These are phyloP conservation scores for Edolisoma coerulescens DNA, from an alignment of 2,113 vertebrate species.

Conservation along the genomic window DNA sequence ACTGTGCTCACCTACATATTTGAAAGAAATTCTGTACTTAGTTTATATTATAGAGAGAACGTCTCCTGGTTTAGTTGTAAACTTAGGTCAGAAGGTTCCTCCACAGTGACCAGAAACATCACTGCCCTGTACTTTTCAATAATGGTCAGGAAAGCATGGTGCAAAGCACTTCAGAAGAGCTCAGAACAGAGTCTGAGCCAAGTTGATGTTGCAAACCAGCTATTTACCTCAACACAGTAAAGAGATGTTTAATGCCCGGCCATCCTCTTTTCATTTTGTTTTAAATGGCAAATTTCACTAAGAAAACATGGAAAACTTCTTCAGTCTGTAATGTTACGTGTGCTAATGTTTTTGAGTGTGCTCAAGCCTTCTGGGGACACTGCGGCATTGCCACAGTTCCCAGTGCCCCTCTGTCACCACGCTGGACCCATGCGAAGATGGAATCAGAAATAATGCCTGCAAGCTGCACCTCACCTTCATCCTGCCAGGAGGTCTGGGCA, in stretches of 20 bases:
- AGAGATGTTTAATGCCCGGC: fast-evolving
- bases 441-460: fast-evolving
- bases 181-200: background rate
- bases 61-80: background rate
- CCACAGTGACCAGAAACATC: background rate
- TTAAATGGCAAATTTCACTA: background rate
- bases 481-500: background rate
- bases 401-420: fast-evolving
- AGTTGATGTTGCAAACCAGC: background rate
- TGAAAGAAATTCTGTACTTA: background rate
- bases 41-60: background rate
- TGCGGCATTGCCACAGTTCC: background rate
- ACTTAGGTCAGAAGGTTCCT: background rate
- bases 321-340: background rate
- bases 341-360: background rate
- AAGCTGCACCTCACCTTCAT: background rate
- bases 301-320: background rate
- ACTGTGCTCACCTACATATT: background rate
- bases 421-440: background rate
- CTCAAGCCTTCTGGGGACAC: background rate
- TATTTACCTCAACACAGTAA: background rate
- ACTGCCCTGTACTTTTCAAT: background rate
- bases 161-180: background rate
- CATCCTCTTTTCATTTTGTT: background rate
- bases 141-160: background rate